Conservation (phyloP, 2,797 vertebrate species). For the Streptopelia turtur region DNA sequence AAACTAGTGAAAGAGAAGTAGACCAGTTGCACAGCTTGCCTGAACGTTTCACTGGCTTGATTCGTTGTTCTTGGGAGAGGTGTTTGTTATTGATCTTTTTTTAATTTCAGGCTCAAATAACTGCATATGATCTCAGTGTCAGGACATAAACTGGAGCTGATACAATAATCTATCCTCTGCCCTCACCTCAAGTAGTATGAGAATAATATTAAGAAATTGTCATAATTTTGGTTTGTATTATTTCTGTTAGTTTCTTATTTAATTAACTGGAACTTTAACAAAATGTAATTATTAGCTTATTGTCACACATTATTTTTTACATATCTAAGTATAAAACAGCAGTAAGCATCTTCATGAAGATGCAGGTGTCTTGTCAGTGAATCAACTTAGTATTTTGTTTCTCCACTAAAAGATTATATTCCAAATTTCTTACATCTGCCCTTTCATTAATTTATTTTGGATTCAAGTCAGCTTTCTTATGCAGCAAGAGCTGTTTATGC, state of each 20-base stretch:
- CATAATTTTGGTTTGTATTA: background rate
- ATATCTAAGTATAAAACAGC: background rate
- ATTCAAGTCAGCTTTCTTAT: background rate
- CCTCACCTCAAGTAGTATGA: background rate
- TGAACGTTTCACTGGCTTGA: background rate
- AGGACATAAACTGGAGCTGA: background rate
- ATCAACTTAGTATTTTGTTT: background rate
- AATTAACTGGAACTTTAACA: background rate
- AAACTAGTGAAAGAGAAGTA: background rate
- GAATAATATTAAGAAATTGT: background rate
- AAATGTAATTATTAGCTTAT: background rate
- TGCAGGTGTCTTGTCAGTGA: background rate
- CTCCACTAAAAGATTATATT: background rate
- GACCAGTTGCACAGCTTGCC: background rate
- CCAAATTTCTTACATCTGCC: background rate
- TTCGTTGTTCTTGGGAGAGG: background rate
- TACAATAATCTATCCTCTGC: background rate
- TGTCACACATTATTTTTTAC: background rate
- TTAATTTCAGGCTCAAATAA: background rate
- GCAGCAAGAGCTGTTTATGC: background rate
- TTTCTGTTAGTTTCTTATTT: background rate
- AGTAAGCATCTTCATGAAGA: background rate
- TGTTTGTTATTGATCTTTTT: background rate
- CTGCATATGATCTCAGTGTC: background rate
- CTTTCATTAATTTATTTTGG: slow-evolving; percentile 2